Evolutionary conservation across 2,888 invertebrate species (phyloP).

Genomic region (Cremastinae sp.): DNA sequence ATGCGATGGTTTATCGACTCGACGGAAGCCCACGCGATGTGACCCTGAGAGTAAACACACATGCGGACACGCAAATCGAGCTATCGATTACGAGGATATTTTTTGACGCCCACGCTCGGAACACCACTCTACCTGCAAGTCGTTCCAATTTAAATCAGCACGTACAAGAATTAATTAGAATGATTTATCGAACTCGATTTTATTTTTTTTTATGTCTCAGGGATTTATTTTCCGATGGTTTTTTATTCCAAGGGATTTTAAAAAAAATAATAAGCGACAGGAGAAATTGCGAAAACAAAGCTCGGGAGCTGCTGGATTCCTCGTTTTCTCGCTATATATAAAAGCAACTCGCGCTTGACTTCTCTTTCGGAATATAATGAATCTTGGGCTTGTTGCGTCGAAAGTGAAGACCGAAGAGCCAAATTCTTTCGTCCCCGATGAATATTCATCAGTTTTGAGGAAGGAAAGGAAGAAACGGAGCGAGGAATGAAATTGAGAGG

Average conservation of each 20-base stretch:
- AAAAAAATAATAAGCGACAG: not conserved
- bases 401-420: slow-evolving; percentile 7
- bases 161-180: too few species aligned
- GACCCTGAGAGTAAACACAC: slow-evolving; percentile 30
- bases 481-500: slow-evolving; percentile 56
- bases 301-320: not conserved
- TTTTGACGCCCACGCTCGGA: slow-evolving; percentile 30
- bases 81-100: slow-evolving; percentile 16
- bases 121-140: slow-evolving; percentile 8
- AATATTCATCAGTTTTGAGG: slow-evolving; percentile 55
- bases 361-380: slow-evolving; percentile 54
- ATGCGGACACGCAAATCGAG: not conserved
- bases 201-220: too few species aligned
- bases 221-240: too few species aligned
- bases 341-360: slow-evolving; percentile 46
- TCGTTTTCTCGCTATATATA: slow-evolving; percentile 10
- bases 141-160: too few species aligned
- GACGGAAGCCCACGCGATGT: slow-evolving; percentile 45
- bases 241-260: too few species aligned
- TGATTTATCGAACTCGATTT: too few species aligned
- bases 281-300: slow-evolving; percentile 5
- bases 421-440: slow-evolving; percentile 44
- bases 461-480: slow-evolving; percentile 23
- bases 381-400: slow-evolving; percentile 25
- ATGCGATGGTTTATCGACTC: slow-evolving; percentile 38